Percentiles rank a stretch among this genome's conserved stretches.
phyloP scores from a whole-genome alignment of 2,888 invertebrate genomes.

The Phyto melanocephala region DNA sequence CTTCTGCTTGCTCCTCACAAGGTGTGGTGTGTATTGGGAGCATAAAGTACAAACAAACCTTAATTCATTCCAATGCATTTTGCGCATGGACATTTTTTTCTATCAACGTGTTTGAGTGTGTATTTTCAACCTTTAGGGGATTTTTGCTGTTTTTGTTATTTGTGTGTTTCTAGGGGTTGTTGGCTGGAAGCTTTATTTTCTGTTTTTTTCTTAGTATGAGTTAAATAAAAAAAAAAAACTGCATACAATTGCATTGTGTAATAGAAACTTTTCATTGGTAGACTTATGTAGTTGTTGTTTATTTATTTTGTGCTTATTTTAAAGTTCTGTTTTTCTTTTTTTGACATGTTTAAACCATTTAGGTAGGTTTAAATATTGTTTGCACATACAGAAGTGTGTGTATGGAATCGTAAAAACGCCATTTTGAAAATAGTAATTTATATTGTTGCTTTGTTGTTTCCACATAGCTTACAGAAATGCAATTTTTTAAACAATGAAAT shows the following conservation, averaged over 20 bases:
- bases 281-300: conserved; percentile 38
- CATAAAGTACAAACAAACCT: neutral
- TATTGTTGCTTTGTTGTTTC: neutral
- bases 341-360: conserved; percentile 23
- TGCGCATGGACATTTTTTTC: conserved; percentile 66
- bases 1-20: conserved; percentile 25
- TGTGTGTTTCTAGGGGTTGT: conserved; percentile 60
- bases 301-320: neutral
- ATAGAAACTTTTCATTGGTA: conserved; percentile 61
- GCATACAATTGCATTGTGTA: conserved; percentile 58
- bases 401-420: conserved; percentile 32
- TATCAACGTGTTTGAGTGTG: neutral
- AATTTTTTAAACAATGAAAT: conserved; percentile 24
- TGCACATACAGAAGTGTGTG: neutral
- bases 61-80: conserved; percentile 62
- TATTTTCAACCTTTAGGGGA: conserved; percentile 63
- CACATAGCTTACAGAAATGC: conserved; percentile 4
- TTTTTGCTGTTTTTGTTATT: conserved; percentile 27
- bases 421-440: conserved; percentile 55
- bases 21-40: conserved; percentile 56
- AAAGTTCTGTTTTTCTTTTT: neutral
- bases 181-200: conserved; percentile 43
- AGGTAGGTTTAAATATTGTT: conserved; percentile 29
- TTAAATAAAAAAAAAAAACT: conserved; percentile 1
- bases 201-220: conserved; percentile 7